These are phyloP conservation scores for Platynereis dumerilii DNA, from an alignment of 2,888 invertebrate genomes.

Conservation along the genomic window DNA sequence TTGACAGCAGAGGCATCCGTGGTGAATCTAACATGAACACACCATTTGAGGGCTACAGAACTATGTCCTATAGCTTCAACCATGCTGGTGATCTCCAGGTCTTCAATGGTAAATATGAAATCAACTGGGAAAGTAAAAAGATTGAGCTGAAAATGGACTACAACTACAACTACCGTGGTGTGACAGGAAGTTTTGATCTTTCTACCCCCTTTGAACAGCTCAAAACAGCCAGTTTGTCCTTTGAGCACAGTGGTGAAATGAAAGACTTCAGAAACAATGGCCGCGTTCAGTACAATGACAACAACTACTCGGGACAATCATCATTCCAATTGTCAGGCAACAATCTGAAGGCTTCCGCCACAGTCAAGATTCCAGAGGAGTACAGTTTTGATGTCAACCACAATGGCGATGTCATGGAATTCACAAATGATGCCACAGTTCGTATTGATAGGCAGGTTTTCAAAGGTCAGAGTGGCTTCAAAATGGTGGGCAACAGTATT, in stretches of 20 bases:
- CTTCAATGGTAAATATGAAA: slow-evolving; percentile 14
- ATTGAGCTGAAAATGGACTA: background rate
- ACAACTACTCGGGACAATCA: background rate
- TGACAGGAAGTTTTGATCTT: background rate
- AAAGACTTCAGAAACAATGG: slow-evolving; percentile 1
- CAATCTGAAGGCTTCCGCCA: background rate
- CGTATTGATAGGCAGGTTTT: slow-evolving; percentile 5
- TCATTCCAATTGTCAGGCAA: slow-evolving; percentile 8
- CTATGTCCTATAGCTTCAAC: slow-evolving; percentile 34
- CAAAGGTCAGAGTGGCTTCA: slow-evolving; percentile 8
- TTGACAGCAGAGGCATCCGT: background rate
- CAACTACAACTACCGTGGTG: background rate
- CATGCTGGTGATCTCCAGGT: slow-evolving; percentile 25
- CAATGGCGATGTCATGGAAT: slow-evolving; percentile 10
- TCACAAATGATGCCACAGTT: slow-evolving; percentile 17
- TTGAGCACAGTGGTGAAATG: background rate
- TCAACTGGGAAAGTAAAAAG: background rate
- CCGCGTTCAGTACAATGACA: background rate
- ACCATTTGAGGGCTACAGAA: slow-evolving; percentile 36
- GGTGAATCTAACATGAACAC: slow-evolving; percentile 20
- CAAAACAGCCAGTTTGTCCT: background rate
- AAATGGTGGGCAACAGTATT: slow-evolving; percentile 12
- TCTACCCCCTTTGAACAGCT: background rate
- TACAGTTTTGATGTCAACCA: slow-evolving; percentile 6
- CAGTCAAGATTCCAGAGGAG: background rate